Base-by-base conservation (phyloP, 1,140 invertebrate species). In the Oscheius sp. region DNA sequence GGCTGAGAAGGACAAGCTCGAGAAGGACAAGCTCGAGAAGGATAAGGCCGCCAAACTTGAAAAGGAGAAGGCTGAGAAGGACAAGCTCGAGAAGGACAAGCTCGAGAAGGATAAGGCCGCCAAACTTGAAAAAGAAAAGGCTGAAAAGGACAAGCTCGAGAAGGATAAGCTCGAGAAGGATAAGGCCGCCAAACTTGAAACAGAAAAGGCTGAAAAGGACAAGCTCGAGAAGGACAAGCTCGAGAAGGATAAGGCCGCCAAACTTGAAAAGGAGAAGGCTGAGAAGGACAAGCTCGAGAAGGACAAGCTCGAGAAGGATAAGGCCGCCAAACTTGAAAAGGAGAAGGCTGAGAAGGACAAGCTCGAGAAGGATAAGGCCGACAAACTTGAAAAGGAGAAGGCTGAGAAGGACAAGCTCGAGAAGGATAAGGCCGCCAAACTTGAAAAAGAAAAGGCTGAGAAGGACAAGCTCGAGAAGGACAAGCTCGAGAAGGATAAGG, bases 401-500 rank as follows among this genome's bases (percentile, higher is more conserved):
- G 64, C 38, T 0, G 63, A 45, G 3, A 65, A 65, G 42, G 10
- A 23, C 26, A 67, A 67, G 64, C 20, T 7, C 23, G 64, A 66
- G 23, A 29, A 66, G 0, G 64, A 38, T 1, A 66, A 66, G 64
- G 45, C 64, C 26, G 45, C n/a, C n/a, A n/a, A n/a, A n/a, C n/a
- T n/a, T n/a, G n/a, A 67, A 46, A 67, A 67, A 46, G 64, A 67
- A 2, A 67, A 67, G 64, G 29, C 64, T 34, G 45, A 67, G 29
- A 52, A 49, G 42, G 38, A 49, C 23, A 29, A 42, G 18, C 29
- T 31, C 2, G 64, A 55, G 4, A 55, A 55, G 49, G 7, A 13
- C 18, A 67, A 67, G 45, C 15, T 34, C 42, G 45, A 67, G 45
- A 67, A 67, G 64, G 64, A 55, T 15, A 55, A 55, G 49, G 7